Evolutionary conservation across 2,888 invertebrate genomes (phyloP).

Genomic region (Cataglyphis altisquamis): DNA sequence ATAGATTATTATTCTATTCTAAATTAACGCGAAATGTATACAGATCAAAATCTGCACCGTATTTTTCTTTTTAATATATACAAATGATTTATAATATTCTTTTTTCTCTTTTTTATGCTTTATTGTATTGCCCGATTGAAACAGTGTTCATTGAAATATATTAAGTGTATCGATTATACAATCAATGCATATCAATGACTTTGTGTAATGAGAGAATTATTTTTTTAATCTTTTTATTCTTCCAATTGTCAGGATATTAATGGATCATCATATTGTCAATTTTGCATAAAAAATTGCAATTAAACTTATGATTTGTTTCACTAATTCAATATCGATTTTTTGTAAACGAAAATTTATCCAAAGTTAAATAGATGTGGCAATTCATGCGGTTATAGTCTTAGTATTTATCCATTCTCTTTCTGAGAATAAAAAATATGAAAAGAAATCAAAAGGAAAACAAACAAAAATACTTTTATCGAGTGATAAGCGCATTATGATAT

Average conservation of each 20-base stretch:
- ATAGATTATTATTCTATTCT: slow-evolving; percentile 9
- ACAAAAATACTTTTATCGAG: slow-evolving; percentile 16
- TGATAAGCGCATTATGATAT: slow-evolving; percentile 34
- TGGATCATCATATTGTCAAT: neutral
- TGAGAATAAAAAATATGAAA: neutral
- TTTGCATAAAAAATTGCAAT: neutral
- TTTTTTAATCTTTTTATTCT: neutral
- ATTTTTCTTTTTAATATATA: neutral
- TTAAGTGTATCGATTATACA: neutral
- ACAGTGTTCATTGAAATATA: neutral
- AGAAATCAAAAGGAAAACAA: neutral
- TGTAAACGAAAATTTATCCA: neutral
- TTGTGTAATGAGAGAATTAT: neutral
- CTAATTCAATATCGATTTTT: neutral
- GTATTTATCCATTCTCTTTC: neutral
- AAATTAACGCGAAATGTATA: neutral
- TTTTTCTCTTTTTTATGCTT: neutral
- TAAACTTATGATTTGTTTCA: neutral
- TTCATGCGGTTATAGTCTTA: neutral
- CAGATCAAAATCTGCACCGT: neutral
- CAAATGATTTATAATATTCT: neutral
- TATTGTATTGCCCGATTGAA: neutral
- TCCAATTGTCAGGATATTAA: neutral
- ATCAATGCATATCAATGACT: neutral
- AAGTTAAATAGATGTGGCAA: neutral